Percentiles rank a stretch among this genome's conserved stretches.
Evolutionary conservation across 1,140 invertebrate genomes (phyloP).

Genomic region (Eupeodes corollae): DNA sequence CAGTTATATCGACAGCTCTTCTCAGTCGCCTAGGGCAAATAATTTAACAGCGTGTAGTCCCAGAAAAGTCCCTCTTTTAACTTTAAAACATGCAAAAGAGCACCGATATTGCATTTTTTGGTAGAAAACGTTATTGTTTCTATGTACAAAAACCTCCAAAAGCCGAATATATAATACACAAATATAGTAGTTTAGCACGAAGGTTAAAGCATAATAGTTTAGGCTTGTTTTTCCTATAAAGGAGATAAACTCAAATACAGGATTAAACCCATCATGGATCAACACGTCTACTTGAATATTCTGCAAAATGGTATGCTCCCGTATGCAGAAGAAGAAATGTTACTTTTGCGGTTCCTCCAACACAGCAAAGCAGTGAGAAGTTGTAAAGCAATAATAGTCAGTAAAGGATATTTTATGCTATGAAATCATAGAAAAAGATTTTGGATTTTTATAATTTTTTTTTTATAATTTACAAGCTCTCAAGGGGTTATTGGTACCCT

Average conservation of each 20-base stretch:
- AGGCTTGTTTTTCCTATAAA: slow-evolving; percentile 14
- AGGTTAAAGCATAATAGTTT: slow-evolving; percentile 15
- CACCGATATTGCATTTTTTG: slow-evolving; percentile 8
- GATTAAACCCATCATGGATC: slow-evolving; percentile 14
- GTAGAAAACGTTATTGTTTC: slow-evolving; percentile 5
- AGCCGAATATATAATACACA: slow-evolving; percentile 8
- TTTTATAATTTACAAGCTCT: no score
- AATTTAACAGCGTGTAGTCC: slow-evolving; percentile 1
- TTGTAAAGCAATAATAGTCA: no score
- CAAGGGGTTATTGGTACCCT: no score
- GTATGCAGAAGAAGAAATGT: slow-evolving; percentile 16
- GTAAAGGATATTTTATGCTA: no score
- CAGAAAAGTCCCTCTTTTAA: slow-evolving; percentile 5
- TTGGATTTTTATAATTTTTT: no score
- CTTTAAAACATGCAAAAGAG: slow-evolving; percentile 3
- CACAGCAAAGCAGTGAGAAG: no score
- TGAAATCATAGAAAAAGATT: no score
- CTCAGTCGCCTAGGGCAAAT: no score
- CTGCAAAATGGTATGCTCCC: slow-evolving; percentile 14
- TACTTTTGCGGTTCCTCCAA: slow-evolving; percentile 14
- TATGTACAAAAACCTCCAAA: slow-evolving; percentile 9
- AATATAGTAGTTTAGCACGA: slow-evolving; percentile 17
- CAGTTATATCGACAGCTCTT: no score
- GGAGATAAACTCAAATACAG: slow-evolving; percentile 9
- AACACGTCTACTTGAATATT: slow-evolving; percentile 12